phyloP scores from a whole-genome alignment of 2,113 vertebrate genomes.

The Recurvirostra avosetta region DNA sequence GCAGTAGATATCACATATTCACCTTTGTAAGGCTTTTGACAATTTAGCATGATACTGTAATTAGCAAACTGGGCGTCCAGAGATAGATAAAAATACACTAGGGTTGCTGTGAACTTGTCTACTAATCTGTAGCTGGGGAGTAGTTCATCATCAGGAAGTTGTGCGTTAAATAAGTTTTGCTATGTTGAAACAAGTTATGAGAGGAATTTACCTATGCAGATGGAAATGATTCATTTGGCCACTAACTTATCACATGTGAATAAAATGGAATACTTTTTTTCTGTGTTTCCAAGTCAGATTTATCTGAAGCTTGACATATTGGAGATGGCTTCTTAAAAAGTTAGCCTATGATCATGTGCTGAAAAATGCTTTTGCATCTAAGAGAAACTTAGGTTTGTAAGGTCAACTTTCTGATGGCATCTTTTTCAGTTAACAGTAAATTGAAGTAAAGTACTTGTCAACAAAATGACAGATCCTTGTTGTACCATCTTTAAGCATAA shows the following conservation, averaged over 20 bases:
- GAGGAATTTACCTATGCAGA: not conserved
- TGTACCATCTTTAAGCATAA: not conserved
- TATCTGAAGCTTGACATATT: not conserved
- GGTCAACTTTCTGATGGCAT: not conserved
- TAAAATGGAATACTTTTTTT: not conserved
- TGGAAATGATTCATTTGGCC: not conserved
- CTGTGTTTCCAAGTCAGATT: not conserved
- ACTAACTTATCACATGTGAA: not conserved
- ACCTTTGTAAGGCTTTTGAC: not conserved
- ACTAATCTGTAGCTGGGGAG: not conserved
- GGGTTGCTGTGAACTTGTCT: not conserved
- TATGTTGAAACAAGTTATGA: not conserved
- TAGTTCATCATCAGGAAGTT: not conserved
- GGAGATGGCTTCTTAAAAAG: not conserved
- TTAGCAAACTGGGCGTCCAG: not conserved
- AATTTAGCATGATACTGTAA: not conserved
- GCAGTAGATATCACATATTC: not conserved
- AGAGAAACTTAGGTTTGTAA: not conserved
- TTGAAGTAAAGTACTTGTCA: not conserved
- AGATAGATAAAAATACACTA: not conserved
- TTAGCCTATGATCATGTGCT: not conserved
- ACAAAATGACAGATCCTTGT: not conserved
- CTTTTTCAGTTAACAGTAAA: not conserved
- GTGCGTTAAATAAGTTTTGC: not conserved
- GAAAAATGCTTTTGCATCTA: not conserved